phyloP scores from a whole-genome alignment of 1,140 invertebrate species.

The Drepana arcuata region DNA sequence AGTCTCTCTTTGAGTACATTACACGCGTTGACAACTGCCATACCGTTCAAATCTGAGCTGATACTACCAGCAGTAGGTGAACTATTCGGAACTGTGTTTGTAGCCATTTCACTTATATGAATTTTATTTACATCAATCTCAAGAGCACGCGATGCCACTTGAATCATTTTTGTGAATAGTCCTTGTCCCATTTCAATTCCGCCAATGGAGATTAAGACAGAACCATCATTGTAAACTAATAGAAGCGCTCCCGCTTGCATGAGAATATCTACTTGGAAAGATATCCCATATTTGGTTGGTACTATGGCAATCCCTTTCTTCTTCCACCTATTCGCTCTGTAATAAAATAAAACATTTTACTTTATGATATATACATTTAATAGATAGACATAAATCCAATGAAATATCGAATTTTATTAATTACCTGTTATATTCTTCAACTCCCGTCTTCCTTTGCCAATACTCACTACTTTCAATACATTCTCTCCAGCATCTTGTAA shows the following conservation, averaged over 20 bases:
- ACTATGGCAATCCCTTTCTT: slow-evolving; percentile 70
- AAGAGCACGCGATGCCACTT: slow-evolving; percentile 72
- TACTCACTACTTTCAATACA: slow-evolving; percentile 76
- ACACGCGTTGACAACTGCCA: slow-evolving; percentile 79
- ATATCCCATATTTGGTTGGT: slow-evolving; percentile 66
- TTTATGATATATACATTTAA: too few species aligned
- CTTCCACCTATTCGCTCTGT: slow-evolving; percentile 68
- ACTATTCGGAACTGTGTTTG: slow-evolving; percentile 80
- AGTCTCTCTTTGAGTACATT: slow-evolving; percentile 72
- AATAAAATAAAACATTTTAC: slow-evolving; percentile 17
- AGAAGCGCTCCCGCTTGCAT: slow-evolving; percentile 70
- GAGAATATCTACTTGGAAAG: slow-evolving; percentile 43
- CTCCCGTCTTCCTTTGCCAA: slow-evolving; percentile 61
- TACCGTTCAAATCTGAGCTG: slow-evolving; percentile 79
- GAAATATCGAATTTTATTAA: slow-evolving; percentile 22
- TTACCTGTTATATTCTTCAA: slow-evolving; percentile 77
- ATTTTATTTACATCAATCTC: slow-evolving; percentile 73
- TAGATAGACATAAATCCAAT: too few species aligned
- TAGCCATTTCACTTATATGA: slow-evolving; percentile 77
- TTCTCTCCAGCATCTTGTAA: slow-evolving; percentile 80
- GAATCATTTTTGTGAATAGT: slow-evolving; percentile 76
- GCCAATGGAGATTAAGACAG: slow-evolving; percentile 76
- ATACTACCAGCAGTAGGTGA: slow-evolving; percentile 78
- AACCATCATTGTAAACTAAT: slow-evolving; percentile 75
- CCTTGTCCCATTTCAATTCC: slow-evolving; percentile 83